phyloP scores from a whole-genome alignment of 2,113 vertebrate species.

The Rhea pennata region DNA sequence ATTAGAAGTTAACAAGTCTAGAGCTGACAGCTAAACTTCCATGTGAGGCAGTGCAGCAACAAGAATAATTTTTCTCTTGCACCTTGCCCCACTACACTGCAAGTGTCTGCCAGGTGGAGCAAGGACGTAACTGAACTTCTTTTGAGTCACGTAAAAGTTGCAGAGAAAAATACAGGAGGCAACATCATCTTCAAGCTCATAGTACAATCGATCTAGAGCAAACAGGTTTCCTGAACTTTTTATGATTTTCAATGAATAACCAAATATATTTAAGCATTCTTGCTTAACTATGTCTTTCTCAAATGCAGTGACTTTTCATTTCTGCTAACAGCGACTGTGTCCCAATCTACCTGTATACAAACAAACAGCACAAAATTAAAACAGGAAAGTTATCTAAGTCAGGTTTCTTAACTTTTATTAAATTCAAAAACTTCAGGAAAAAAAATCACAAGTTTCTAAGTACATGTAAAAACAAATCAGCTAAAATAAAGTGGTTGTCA shows the following conservation, averaged over 20 bases:
- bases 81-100: neutral
- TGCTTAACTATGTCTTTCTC: neutral
- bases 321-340: slow-evolving; percentile 38
- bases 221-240: neutral
- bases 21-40: neutral
- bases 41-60: neutral
- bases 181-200: neutral
- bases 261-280: slow-evolving; percentile 40
- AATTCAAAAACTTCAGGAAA: slow-evolving; percentile 59
- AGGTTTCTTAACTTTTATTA: slow-evolving; percentile 68
- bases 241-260: neutral
- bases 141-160: neutral
- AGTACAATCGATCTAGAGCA: neutral
- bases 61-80: neutral
- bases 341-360: slow-evolving; percentile 50
- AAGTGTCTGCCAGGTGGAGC: neutral
- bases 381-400: slow-evolving; percentile 55
- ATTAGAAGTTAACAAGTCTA: neutral
- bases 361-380: slow-evolving; percentile 52
- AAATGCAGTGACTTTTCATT: slow-evolving; percentile 23
- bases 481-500: slow-evolving; percentile 62
- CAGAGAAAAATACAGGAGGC: neutral
- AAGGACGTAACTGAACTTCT: neutral
- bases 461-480: slow-evolving; percentile 63
- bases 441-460: slow-evolving; percentile 61